A percentile compares a stretch with the other conserved stretches of the same genome.
Conservation (phyloP, 2,113 vertebrate species). For the Sminthopsis crassicaudata region DNA sequence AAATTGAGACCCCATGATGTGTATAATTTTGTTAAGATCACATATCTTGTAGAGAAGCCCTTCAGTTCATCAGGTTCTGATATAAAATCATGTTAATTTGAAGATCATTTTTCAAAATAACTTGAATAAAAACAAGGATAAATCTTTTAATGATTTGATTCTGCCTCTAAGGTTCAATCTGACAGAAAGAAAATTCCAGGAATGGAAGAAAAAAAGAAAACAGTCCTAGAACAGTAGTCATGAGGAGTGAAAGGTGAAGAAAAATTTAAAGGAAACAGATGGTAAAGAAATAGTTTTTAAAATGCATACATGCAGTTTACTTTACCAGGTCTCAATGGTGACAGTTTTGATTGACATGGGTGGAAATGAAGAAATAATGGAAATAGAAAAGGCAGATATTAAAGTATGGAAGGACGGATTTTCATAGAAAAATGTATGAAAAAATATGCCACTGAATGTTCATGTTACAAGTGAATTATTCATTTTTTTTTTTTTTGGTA, state of each 20-base stretch:
- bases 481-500: neutral
- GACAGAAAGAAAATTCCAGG: neutral
- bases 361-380: neutral
- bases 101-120: neutral
- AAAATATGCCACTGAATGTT: neutral
- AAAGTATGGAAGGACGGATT: neutral
- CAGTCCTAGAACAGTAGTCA: neutral
- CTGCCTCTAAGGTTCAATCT: neutral
- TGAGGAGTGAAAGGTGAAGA: neutral
- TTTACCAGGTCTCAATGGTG: neutral
- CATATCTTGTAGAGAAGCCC: neutral
- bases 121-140: neutral
- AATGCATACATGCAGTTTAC: neutral
- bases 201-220: neutral
- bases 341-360: neutral
- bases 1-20: neutral
- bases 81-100: neutral
- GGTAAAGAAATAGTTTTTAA: neutral
- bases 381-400: neutral
- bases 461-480: neutral
- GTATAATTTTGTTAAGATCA: neutral
- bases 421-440: neutral
- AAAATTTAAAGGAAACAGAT: slow-evolving; percentile 1
- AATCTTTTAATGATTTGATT: neutral
- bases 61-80: neutral